Percentiles rank a stretch among this genome's conserved stretches.
Conservation (phyloP, 2,888 invertebrate species). For the Polymixis lichenea region DNA sequence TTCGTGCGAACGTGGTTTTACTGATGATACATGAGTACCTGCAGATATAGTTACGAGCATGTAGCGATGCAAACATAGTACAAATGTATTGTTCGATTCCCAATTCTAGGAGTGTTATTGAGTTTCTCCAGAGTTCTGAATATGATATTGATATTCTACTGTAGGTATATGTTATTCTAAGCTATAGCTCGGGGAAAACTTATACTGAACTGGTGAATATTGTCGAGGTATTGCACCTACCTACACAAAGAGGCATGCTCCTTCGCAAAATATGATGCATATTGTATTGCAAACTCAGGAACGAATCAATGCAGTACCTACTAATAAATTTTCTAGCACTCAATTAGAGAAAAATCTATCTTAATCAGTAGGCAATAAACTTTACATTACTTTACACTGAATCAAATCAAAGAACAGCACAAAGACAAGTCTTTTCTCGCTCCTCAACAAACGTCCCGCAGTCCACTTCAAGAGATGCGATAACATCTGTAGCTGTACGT, state of each 20-base stretch:
- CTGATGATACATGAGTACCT: not conserved
- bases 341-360: not conserved
- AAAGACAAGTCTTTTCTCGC: conserved; percentile 7
- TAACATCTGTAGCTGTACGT: conserved; percentile 35
- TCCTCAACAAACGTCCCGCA: conserved; percentile 6
- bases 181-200: not conserved
- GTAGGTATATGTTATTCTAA: not conserved
- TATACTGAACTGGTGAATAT: not conserved
- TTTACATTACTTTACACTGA: not conserved
- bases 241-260: not conserved
- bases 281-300: not conserved
- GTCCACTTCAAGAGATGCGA: conserved; percentile 20
- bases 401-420: conserved; percentile 5
- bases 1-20: not conserved
- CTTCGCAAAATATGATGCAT: not conserved
- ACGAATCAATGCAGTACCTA: not conserved
- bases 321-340: not conserved
- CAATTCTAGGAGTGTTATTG: not conserved
- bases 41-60: not conserved
- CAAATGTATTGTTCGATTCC: not conserved
- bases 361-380: not conserved
- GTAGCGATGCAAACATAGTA: not conserved
- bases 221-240: not conserved
- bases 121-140: not conserved
- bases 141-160: not conserved